Base-by-base conservation (phyloP, 2,113 vertebrate species). In the Manacus vitellinus region DNA sequence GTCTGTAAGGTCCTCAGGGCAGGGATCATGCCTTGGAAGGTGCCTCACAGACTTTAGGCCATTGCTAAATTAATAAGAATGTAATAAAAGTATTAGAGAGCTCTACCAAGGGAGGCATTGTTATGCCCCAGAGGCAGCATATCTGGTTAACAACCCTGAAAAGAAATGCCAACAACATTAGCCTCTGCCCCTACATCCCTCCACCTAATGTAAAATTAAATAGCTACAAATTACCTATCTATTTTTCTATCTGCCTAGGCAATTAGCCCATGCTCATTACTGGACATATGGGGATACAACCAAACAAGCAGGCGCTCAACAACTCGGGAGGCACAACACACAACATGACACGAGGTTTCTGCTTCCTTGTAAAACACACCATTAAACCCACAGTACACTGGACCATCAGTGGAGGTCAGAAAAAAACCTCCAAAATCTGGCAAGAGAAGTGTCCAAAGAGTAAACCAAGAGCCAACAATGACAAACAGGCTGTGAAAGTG, bases 151-250 rank as follows among this genome's bases (percentile, higher is more conserved):
- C 94, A 96, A 94, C 92, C 96, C 92, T 96, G 94, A 92, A 97
- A 97, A 97, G 95, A 95, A 96, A 97, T 95, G 96, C 94, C 95
- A 96, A 92, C 92, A 94, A 94, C 96, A 96, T 96, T 97, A 95
- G 95, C 96, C 95, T 97, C 96, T 97, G 93, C 96, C 94, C 92
- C 95, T 95, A 94, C 91, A 96, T 94, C 96, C 96, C 91, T 94
- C 80, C 51, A 70, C 89, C 95, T 95, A 96, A 96, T 96, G 96
- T 96, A 97, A 96, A 95, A 96, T 97, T 96, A 95, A 97, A 96
- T 92, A 94, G 94, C 96, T 95, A 96, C 95, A 97, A 95, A 96
- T 97, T 96, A 95, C 92, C 95, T 94, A 94, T 94, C 95, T 96
- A 92, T 97, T 96, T 94, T 96, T 95, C 95, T 96, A 96, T 95